phyloP scores from a whole-genome alignment of 2,113 vertebrate genomes.

The Pelvicachromis taeniatus region DNA sequence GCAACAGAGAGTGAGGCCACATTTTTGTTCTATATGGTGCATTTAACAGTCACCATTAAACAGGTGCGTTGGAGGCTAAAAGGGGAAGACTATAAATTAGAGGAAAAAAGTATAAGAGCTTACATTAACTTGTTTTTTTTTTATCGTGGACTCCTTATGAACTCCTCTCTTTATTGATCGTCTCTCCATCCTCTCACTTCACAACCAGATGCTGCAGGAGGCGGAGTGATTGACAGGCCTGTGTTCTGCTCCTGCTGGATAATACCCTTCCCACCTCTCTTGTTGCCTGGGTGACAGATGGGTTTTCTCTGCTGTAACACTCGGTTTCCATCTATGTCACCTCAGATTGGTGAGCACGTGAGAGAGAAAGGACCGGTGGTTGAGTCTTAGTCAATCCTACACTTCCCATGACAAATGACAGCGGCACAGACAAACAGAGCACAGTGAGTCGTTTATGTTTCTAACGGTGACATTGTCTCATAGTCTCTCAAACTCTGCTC shows the following conservation, averaged over 20 bases:
- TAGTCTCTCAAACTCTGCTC: background rate
- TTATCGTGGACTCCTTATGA: background rate
- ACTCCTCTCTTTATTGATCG: conserved; percentile 1
- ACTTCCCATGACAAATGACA: conserved; percentile 31
- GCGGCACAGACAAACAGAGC: background rate
- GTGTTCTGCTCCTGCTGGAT: conserved; percentile 24
- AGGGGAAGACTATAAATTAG: background rate
- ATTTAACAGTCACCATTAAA: background rate
- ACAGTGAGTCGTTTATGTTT: conserved; percentile 6
- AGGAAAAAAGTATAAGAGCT: background rate
- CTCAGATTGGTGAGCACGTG: conserved; percentile 22
- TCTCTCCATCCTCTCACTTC: conserved; percentile 3
- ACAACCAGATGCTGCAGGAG: conserved; percentile 19
- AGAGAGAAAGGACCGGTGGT: background rate
- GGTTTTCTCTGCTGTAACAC: conserved; percentile 47
- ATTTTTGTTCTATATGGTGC: background rate
- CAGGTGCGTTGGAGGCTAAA: background rate
- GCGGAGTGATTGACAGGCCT: conserved; percentile 41
- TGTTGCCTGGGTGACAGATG: conserved; percentile 67
- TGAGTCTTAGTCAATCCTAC: conserved; percentile 30
- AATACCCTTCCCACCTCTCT: conserved; percentile 29
- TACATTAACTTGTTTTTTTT: background rate
- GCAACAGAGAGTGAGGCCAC: background rate
- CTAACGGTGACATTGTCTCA: background rate
- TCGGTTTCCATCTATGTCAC: conserved; percentile 48